Percentiles rank a stretch among this genome's conserved stretches.
Conservation (phyloP, 2,113 vertebrate genomes). For the Neolamprologus falcicula region DNA sequence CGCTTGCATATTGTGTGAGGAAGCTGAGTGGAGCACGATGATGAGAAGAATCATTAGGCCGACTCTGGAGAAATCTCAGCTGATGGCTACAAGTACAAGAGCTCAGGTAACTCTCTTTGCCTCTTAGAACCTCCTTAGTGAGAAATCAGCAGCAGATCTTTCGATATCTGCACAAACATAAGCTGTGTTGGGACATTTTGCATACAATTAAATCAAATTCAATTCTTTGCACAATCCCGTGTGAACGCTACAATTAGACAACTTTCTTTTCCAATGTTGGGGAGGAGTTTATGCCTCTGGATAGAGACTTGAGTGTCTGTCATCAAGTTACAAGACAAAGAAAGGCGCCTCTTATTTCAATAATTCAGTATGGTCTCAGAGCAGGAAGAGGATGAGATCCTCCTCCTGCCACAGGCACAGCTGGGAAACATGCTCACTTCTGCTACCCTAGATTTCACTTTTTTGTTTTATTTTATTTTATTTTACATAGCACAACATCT, state of each 20-base stretch:
- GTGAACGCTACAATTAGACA: background rate
- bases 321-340: conserved; percentile 32
- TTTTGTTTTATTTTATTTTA: background rate
- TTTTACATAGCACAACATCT: background rate
- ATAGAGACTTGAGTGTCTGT: conserved; percentile 3
- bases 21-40: background rate
- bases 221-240: background rate
- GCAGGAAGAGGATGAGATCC: conserved; percentile 7
- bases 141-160: background rate
- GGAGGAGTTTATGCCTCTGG: background rate
- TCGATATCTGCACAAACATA: background rate
- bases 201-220: background rate
- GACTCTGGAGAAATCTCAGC: conserved; percentile 4
- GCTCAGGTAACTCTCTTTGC: background rate
- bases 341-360: conserved; percentile 7
- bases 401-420: conserved; percentile 20
- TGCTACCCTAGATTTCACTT: background rate
- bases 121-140: background rate
- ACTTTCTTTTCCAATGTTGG: background rate
- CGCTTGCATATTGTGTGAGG: background rate
- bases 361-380: conserved; percentile 34
- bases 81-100: background rate
- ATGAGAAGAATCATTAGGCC: conserved; percentile 12
- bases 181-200: background rate
- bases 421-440: conserved; percentile 4